Evolutionary conservation across 2,888 invertebrate species (phyloP), one percentile per base, ranked within the genome.

Genomic region (Biston stratarius): DNA sequence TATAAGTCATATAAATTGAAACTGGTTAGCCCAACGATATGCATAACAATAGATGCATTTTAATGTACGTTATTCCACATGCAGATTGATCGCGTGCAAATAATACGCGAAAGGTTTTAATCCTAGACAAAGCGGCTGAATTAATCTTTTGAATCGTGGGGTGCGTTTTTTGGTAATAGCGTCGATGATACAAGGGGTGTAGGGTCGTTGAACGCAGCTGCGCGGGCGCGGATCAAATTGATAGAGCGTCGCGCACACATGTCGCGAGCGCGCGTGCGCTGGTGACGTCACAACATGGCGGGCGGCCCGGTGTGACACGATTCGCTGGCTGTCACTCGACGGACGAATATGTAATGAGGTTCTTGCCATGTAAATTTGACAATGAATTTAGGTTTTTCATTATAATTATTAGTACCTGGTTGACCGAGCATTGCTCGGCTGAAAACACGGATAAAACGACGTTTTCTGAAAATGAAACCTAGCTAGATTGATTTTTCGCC

Each of bases 151-250:
- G 83, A 87, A 88, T 86, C 88, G 86, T 85, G 75, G 90, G 91
- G 91, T 84, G 84, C 72, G 71, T 86, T 88, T 85, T 89, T 86
- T 81, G 74, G 77, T 74, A 79, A 82, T 80, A 81, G 79, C 55
- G 10, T 33, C 61, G 42, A 38, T 38, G 63, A 45, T 56, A 55
- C 77, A 77, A 78, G 70, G 69, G 65, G 72, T 76, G 84, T 42
- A n/a, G 90, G 92, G 90, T 88, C 89, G 88, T 81, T 83, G 89
- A 73, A 80, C 88, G 91, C 92, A 92, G 92, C 93, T 92, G 92
- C 89, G 87, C 86, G 83, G 84, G 81, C 86, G 89, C 87, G 87
- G 82, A 90, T 92, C 90, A 83, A 91, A 89, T 91, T 92, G 92
- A 92, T 92, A 92, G 80, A 40, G 81, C 78, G 78, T 71, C 73